Evolutionary conservation across 2,797 vertebrate species (phyloP).

Genomic region (Apogon talboti): DNA sequence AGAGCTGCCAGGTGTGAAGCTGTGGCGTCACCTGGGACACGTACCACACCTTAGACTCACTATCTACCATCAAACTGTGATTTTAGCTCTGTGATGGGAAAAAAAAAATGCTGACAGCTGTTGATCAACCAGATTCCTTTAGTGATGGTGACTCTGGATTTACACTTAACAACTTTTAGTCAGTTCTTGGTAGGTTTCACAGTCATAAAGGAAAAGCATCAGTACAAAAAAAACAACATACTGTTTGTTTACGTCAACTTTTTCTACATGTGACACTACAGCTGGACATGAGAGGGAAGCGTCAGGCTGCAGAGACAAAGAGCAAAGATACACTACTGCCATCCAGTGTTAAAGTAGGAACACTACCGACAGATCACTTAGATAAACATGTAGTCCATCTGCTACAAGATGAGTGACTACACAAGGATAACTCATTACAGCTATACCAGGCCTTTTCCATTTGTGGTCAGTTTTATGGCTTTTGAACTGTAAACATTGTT

Average conservation of each 20-base stretch:
- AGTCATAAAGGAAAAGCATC: slow-evolving; percentile 15
- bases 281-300: slow-evolving; percentile 9
- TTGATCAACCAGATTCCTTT: slow-evolving; percentile 36
- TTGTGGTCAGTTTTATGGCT: slow-evolving; percentile 77
- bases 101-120: slow-evolving; percentile 57
- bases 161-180: not conserved
- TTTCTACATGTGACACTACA: slow-evolving; percentile 4
- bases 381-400: slow-evolving; percentile 61
- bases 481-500: slow-evolving; percentile 78
- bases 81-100: slow-evolving; percentile 42
- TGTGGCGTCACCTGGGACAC: slow-evolving; percentile 43
- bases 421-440: slow-evolving; percentile 75
- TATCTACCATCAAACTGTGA: slow-evolving; percentile 48
- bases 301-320: not conserved
- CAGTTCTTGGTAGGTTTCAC: not conserved
- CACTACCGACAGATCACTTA: slow-evolving; percentile 36
- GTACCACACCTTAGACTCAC: slow-evolving; percentile 37
- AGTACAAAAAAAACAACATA: not conserved
- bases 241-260: not conserved
- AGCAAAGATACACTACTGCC: slow-evolving; percentile 75
- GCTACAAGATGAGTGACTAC: slow-evolving; percentile 50
- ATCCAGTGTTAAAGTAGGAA: slow-evolving; percentile 66
- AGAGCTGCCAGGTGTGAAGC: slow-evolving; percentile 54
- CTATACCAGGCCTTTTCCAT: slow-evolving; percentile 69
- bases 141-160: slow-evolving; percentile 23